phyloP scores from a whole-genome alignment of 2,113 vertebrate species.

The Notechis scutatus region DNA sequence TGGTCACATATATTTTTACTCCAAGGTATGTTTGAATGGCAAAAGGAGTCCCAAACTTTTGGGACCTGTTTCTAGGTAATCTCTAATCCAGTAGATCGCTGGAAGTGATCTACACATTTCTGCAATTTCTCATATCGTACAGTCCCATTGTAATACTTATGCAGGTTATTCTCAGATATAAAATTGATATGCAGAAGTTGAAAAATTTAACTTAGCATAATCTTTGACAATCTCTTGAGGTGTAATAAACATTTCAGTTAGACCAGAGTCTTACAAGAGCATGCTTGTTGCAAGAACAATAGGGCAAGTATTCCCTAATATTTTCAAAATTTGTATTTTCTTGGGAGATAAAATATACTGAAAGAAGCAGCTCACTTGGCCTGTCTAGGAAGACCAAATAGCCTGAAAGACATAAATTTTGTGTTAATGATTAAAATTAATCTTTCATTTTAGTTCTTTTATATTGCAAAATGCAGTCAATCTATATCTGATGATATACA shows the following conservation, averaged over 20 bases:
- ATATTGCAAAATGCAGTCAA: not conserved
- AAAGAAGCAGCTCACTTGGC: not conserved
- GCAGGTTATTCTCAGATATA: not conserved
- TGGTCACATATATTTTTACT: not conserved
- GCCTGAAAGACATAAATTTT: not conserved
- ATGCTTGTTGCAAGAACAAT: not conserved
- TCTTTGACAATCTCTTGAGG: not conserved
- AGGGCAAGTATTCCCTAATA: not conserved
- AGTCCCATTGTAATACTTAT: not conserved
- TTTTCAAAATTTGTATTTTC: not conserved
- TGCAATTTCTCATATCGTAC: not conserved
- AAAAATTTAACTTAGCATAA: not conserved
- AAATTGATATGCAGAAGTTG: not conserved
- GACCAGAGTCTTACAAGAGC: not conserved
- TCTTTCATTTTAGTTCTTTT: not conserved
- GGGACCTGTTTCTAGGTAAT: not conserved
- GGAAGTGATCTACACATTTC: not conserved
- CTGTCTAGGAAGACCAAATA: not conserved
- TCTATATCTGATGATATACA: not conserved
- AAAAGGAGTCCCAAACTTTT: not conserved
- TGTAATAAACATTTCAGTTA: not conserved
- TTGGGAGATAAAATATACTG: not conserved
- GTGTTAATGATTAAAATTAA: not conserved
- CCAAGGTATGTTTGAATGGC: not conserved
- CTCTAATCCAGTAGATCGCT: not conserved